Conservation (phyloP, 2,113 vertebrate species). For the Aleadryas rufinucha region DNA sequence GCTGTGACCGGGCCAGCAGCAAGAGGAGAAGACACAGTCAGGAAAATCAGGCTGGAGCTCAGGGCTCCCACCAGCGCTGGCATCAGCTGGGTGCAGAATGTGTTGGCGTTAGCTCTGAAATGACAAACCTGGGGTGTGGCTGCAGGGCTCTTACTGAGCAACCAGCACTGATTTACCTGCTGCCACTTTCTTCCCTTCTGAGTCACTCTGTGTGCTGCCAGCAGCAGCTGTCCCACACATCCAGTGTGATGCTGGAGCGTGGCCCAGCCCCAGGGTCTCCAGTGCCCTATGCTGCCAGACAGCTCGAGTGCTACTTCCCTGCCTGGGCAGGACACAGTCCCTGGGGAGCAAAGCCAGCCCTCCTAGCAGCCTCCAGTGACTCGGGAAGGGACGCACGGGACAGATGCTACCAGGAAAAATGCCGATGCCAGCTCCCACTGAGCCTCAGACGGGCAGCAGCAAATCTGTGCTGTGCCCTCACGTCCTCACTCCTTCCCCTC, state of each 20-base stretch:
- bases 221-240: not conserved
- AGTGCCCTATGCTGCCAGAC: not conserved
- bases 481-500: not conserved
- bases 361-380: rapidly evolving
- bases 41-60: not conserved
- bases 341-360: not conserved
- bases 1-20: not conserved
- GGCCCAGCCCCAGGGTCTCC: not conserved
- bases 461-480: not conserved
- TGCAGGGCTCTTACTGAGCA: not conserved
- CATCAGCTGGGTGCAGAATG: not conserved
- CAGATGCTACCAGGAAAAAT: not conserved
- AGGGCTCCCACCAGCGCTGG: not conserved
- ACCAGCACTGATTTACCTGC: not conserved
- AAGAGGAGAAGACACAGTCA: not conserved
- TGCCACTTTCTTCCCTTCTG: not conserved
- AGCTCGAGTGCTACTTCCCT: not conserved
- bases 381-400: not conserved
- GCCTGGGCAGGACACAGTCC: rapidly evolving
- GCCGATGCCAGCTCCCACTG: rapidly evolving
- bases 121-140: not conserved
- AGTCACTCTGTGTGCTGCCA: not conserved
- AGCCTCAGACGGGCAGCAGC: not conserved
- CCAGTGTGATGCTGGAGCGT: not conserved
- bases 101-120: not conserved